Evolutionary conservation across 2,888 invertebrate genomes (phyloP).

Genomic region (Dicyrtoma fusca): DNA sequence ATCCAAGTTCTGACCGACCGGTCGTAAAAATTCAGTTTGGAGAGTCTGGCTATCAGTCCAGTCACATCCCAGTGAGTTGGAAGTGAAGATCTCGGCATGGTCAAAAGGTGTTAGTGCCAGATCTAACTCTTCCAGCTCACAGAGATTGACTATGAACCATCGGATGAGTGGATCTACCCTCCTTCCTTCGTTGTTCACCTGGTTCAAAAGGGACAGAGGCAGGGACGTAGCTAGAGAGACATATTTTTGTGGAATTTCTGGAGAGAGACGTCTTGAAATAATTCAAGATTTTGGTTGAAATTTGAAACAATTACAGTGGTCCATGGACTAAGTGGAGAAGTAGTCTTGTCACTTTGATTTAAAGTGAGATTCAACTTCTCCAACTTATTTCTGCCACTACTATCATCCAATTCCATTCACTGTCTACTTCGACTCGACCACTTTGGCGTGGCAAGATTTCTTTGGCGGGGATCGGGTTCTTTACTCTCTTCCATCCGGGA

Average conservation of each 20-base stretch:
- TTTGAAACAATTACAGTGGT: conserved; percentile 57
- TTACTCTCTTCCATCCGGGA: too few relatives aligned
- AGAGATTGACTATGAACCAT: conserved; percentile 54
- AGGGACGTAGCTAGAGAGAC: conserved; percentile 5
- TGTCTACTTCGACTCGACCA: not conserved
- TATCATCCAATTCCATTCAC: conserved; percentile 32
- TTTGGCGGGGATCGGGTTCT: not conserved
- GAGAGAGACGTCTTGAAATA: not conserved
- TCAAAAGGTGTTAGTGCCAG: conserved; percentile 64
- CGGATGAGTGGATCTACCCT: not conserved
- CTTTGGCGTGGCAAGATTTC: not conserved
- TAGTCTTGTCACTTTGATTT: conserved; percentile 68
- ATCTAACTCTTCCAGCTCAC: conserved; percentile 77
- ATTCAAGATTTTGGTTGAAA: not conserved
- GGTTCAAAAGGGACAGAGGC: conserved; percentile 28
- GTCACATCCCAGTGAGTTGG: conserved; percentile 64
- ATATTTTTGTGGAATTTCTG: not conserved
- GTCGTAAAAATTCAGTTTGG: not conserved
- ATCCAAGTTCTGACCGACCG: not conserved
- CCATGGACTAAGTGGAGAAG: conserved; percentile 68
- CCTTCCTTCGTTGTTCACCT: not conserved
- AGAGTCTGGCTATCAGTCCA: conserved; percentile 10
- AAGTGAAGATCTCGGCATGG: conserved; percentile 69
- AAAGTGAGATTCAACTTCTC: conserved; percentile 78
- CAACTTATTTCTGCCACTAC: conserved; percentile 67